Evolutionary conservation across 1,140 invertebrate genomes (phyloP).

Genomic region (Nasonia giraulti): DNA sequence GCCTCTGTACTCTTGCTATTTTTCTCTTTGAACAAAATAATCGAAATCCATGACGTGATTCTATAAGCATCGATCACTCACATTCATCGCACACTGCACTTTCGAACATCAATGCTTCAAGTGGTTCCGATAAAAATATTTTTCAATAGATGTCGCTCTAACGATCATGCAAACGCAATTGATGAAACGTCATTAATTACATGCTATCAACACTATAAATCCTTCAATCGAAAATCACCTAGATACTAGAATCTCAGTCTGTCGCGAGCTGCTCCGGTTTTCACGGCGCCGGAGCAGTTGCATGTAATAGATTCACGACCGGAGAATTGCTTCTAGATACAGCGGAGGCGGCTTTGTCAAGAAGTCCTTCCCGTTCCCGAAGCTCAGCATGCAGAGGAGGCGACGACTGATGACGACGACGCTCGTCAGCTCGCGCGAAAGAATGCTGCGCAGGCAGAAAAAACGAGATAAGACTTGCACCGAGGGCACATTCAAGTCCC

Average conservation of each 20-base stretch:
- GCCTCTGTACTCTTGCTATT: background rate
- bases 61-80: background rate
- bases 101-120: background rate
- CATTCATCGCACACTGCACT: background rate
- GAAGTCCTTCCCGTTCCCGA: conserved; percentile 78
- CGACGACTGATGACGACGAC: conserved; percentile 73
- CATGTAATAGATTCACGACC: background rate
- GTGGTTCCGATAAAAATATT: background rate
- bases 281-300: background rate
- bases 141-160: background rate
- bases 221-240: background rate
- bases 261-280: background rate
- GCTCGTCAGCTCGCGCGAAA: conserved; percentile 69
- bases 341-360: conserved; percentile 77
- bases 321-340: conserved; percentile 64
- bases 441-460: conserved; percentile 71
- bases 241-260: background rate
- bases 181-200: conserved; percentile 1
- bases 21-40: background rate
- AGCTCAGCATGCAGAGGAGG: conserved; percentile 74
- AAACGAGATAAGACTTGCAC: conserved; percentile 65
- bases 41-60: background rate
- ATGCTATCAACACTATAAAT: background rate
- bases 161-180: background rate
- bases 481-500: conserved; percentile 62